Conservation (phyloP, 2,888 invertebrate genomes). For the Galeopsomyia nigrocyanea region DNA sequence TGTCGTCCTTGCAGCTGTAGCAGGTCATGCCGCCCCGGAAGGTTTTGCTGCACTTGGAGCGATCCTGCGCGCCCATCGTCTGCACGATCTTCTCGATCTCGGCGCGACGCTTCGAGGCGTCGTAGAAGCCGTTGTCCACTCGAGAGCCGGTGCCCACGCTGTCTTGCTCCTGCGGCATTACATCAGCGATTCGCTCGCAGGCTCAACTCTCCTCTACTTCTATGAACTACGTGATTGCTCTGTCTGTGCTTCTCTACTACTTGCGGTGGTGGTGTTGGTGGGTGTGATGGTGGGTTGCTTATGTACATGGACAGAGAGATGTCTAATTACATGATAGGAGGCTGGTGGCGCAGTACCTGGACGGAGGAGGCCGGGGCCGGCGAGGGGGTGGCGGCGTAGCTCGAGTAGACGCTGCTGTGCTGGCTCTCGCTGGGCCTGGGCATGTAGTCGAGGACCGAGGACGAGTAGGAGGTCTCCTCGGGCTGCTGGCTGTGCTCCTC, state of each 20-base stretch:
- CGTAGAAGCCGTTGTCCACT: slow-evolving; percentile 53
- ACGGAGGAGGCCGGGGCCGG: not conserved
- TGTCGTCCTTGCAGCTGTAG: slow-evolving; percentile 79
- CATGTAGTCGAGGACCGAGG: slow-evolving; percentile 38
- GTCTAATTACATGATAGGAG: no score
- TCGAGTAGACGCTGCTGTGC: not conserved
- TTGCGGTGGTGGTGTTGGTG: no score
- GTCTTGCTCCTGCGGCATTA: slow-evolving; percentile 10
- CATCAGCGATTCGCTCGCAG: no score
- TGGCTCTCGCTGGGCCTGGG: slow-evolving; percentile 36
- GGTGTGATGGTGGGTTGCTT: not conserved
- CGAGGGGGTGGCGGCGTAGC: not conserved
- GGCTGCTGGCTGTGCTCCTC: slow-evolving; percentile 41
- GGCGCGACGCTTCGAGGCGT: slow-evolving; percentile 69
- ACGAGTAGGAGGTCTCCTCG: slow-evolving; percentile 33
- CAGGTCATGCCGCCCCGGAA: slow-evolving; percentile 83
- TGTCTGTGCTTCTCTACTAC: no score
- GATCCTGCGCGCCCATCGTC: slow-evolving; percentile 81
- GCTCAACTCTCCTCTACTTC: no score
- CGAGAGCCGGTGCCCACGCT: not conserved
- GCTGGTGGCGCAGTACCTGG: no score
- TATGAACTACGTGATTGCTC: no score
- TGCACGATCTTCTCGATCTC: slow-evolving; percentile 80
- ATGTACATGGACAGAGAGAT: no score
- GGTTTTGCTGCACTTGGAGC: slow-evolving; percentile 80